phyloP scores from a whole-genome alignment of 2,888 invertebrate genomes.

The Nymphalis polychloros region DNA sequence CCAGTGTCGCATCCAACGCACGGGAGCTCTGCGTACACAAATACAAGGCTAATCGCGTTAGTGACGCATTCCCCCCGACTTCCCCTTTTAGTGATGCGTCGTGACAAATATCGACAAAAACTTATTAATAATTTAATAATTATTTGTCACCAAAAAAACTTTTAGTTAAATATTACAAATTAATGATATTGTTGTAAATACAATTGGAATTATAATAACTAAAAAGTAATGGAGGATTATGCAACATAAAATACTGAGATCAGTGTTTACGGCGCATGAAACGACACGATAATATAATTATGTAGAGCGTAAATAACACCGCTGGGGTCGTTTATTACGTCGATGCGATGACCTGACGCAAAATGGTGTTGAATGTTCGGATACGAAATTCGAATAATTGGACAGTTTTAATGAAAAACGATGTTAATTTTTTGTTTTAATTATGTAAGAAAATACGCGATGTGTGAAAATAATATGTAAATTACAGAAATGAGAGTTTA shows the following conservation, averaged over 20 bases:
- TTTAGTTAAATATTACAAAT: background rate
- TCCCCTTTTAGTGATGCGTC: constrained; percentile 23
- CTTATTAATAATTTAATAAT: background rate
- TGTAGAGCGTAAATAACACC: constrained; percentile 24
- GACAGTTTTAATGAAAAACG: constrained; percentile 26
- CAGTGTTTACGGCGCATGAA: constrained; percentile 9
- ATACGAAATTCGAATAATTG: constrained; percentile 20
- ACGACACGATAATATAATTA: constrained; percentile 18
- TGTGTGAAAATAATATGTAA: background rate
- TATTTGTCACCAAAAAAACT: background rate
- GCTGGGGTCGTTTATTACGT: constrained; percentile 21
- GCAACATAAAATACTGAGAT: constrained; percentile 3
- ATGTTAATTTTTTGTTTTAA: constrained; percentile 12
- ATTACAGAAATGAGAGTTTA: background rate
- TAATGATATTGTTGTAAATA: background rate
- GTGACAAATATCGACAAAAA: constrained; percentile 11
- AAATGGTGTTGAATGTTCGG: constrained; percentile 18
- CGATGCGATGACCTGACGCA: constrained; percentile 28
- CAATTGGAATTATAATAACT: background rate
- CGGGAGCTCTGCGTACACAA: constrained; percentile 37
- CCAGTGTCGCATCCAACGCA: constrained; percentile 39
- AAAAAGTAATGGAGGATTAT: background rate
- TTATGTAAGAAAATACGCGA: background rate
- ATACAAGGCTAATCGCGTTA: constrained; percentile 41
- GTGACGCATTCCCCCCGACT: constrained; percentile 26